Conservation (phyloP, 2,797 vertebrate species). For the Percopsis omiscomaycus region DNA sequence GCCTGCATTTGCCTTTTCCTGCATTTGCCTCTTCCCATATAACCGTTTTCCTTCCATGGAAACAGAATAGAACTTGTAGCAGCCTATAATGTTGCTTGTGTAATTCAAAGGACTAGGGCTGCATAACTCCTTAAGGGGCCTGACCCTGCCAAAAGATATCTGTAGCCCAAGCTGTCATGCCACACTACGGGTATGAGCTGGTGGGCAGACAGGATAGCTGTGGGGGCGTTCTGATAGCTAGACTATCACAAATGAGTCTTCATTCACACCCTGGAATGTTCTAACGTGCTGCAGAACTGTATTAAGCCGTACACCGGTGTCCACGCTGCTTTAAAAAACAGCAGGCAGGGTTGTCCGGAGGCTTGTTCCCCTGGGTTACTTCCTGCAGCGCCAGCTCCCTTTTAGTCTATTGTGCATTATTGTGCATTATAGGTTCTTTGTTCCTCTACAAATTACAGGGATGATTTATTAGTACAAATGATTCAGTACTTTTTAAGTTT, state of each 20-base stretch:
- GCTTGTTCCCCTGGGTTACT: constrained; percentile 48
- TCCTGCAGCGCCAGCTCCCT: constrained; percentile 66
- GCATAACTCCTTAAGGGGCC: constrained; percentile 57
- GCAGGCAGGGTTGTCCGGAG: constrained; percentile 39
- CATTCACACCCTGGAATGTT: constrained; percentile 52
- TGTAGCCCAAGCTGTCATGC: constrained; percentile 68
- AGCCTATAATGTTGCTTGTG: constrained; percentile 50
- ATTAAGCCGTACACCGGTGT: too few relatives aligned
- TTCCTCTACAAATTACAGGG: constrained; percentile 56
- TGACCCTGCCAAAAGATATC: constrained; percentile 56
- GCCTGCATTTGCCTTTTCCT: too few relatives aligned
- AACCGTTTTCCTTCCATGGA: constrained; percentile 18
- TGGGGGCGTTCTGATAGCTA: constrained; percentile 57
- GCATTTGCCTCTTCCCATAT: too few relatives aligned
- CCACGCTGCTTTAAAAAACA: constrained; percentile 55
- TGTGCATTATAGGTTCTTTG: constrained; percentile 59
- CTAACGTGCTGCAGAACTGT: constrained; percentile 60
- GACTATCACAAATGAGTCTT: constrained; percentile 43
- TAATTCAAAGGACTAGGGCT: constrained; percentile 57
- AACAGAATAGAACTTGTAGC: constrained; percentile 29
- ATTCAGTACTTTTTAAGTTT: constrained; percentile 6
- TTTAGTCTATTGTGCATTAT: constrained; percentile 45
- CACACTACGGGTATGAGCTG: constrained; percentile 57
- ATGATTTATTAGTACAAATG: constrained; percentile 58
- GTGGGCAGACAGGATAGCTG: constrained; percentile 61